Conservation (phyloP, 2,888 invertebrate genomes). For the Hecatera dysodea region DNA sequence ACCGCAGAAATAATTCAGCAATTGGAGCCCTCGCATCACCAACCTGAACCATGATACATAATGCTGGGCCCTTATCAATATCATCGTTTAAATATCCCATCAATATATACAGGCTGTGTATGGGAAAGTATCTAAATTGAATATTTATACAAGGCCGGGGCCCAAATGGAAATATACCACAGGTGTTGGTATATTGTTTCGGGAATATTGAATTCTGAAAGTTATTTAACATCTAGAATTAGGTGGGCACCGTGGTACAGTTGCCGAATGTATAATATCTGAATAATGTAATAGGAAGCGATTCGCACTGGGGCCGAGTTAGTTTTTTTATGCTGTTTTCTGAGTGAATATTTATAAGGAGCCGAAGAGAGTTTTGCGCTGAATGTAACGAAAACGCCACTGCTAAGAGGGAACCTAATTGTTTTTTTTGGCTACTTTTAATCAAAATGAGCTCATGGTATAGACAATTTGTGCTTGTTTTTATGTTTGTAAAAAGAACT, state of each 20-base stretch:
- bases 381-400: slow-evolving; percentile 9
- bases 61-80: slow-evolving; percentile 31
- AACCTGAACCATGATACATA: slow-evolving; percentile 20
- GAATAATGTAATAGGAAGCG: slow-evolving; percentile 68
- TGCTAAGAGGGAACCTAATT: not conserved
- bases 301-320: slow-evolving; percentile 34
- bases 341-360: slow-evolving; percentile 18
- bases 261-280: slow-evolving; percentile 68
- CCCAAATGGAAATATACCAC: slow-evolving; percentile 68
- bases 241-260: slow-evolving; percentile 70
- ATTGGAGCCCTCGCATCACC: slow-evolving; percentile 4
- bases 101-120: slow-evolving; percentile 62
- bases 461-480: not conserved
- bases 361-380: not conserved
- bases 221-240: slow-evolving; percentile 83
- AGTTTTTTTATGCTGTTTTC: slow-evolving; percentile 47
- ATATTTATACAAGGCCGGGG: slow-evolving; percentile 78
- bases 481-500: not conserved
- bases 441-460: not conserved
- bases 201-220: slow-evolving; percentile 84
- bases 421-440: not conserved
- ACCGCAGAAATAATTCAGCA: slow-evolving; percentile 6
- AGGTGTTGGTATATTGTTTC: slow-evolving; percentile 83
- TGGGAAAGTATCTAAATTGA: slow-evolving; percentile 77
- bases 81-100: slow-evolving; percentile 42